phyloP scores from a whole-genome alignment of 2,888 invertebrate species.

The Eupithecia subumbrata region DNA sequence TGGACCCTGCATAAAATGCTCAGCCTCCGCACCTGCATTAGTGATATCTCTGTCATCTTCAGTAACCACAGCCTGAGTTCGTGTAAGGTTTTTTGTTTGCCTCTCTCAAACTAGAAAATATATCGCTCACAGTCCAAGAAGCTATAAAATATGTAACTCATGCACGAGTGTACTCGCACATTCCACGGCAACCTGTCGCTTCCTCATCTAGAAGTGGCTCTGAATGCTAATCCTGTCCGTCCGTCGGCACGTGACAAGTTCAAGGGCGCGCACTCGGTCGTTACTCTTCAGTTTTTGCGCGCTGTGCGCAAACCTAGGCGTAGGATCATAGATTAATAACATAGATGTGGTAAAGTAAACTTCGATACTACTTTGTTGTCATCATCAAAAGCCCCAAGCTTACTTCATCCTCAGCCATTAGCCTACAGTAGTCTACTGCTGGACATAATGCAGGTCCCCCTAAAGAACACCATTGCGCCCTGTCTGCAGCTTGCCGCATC shows the following conservation, averaged over 20 bases:
- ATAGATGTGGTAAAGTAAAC: conserved; percentile 33
- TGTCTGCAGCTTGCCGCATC: no score
- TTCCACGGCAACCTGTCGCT: conserved; percentile 49
- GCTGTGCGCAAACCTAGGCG: conserved; percentile 58
- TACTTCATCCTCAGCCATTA: background rate
- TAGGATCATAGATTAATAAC: conserved; percentile 46
- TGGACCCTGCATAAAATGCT: background rate
- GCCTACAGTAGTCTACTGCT: no score
- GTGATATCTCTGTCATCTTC: background rate
- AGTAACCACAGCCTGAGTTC: background rate
- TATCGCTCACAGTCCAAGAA: background rate
- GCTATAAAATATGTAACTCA: conserved; percentile 5
- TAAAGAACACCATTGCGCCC: no score
- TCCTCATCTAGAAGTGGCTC: conserved; percentile 54
- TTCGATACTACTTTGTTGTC: background rate
- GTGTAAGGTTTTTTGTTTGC: background rate
- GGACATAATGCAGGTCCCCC: no score
- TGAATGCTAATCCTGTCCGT: conserved; percentile 56
- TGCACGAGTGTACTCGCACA: conserved; percentile 35
- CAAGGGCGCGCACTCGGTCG: conserved; percentile 68
- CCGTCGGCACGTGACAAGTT: conserved; percentile 61
- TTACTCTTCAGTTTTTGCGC: conserved; percentile 68
- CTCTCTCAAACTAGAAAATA: background rate
- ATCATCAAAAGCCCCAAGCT: background rate
- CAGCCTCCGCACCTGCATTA: background rate